Conservation (phyloP, 2,888 invertebrate species). For the Oligia fasciuncula region DNA sequence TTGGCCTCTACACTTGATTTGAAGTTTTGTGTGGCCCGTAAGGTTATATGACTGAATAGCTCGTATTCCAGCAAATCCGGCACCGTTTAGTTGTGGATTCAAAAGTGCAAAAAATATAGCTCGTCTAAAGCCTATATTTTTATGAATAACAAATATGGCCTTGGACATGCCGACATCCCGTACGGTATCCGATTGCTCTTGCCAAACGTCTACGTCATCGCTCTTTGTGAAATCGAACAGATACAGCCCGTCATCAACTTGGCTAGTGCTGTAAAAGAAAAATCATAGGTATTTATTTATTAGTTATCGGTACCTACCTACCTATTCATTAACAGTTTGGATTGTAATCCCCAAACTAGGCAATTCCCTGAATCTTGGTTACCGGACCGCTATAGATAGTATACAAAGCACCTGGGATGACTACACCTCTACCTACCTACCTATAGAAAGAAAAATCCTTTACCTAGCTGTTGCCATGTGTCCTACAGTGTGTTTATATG, state of each 20-base stretch:
- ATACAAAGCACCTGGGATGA: too few species aligned
- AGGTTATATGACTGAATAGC: slow-evolving; percentile 88
- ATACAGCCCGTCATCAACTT: slow-evolving; percentile 75
- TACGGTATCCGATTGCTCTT: slow-evolving; percentile 91
- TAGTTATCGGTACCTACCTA: not conserved
- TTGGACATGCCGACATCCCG: slow-evolving; percentile 92
- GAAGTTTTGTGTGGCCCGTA: slow-evolving; percentile 84
- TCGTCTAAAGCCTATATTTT: slow-evolving; percentile 90
- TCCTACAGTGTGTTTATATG: not conserved
- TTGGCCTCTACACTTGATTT: slow-evolving; percentile 90
- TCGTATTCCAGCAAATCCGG: slow-evolving; percentile 91
- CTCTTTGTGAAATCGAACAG: slow-evolving; percentile 91
- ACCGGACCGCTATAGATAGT: too few species aligned
- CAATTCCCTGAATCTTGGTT: not conserved
- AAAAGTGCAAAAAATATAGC: slow-evolving; percentile 91
- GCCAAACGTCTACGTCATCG: slow-evolving; percentile 89
- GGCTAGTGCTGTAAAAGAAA: slow-evolving; percentile 67
- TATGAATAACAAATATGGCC: slow-evolving; percentile 90
- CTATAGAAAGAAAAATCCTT: not conserved
- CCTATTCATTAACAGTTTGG: not conserved
- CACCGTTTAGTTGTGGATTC: slow-evolving; percentile 92
- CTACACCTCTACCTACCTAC: not conserved
- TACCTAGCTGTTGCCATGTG: not conserved
- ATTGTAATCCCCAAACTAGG: not conserved
- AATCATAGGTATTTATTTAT: slow-evolving; percentile 33